phyloP scores from a whole-genome alignment of 1,140 invertebrate genomes.

The Saccostrea echinata region DNA sequence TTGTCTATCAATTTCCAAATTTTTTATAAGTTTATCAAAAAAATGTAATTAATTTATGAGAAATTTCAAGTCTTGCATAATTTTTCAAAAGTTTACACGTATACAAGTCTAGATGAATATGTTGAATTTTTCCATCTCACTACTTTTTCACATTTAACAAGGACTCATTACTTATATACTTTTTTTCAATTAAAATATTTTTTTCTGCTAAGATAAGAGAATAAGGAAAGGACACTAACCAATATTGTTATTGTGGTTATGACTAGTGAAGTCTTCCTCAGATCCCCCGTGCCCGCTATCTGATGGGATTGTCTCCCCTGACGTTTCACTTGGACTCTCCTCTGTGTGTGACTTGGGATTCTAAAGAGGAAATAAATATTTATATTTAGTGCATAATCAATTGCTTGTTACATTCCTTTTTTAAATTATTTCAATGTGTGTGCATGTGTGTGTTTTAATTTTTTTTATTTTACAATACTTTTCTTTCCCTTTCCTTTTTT shows the following conservation, averaged over 20 bases:
- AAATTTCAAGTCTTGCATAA: too few species aligned
- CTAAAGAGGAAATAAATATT: not conserved
- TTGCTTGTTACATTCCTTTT: too few species aligned
- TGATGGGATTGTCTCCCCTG: constrained; percentile 51
- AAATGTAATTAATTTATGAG: too few species aligned
- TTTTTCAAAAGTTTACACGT: too few species aligned
- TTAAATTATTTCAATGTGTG: too few species aligned
- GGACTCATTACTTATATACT: not conserved
- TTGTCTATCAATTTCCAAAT: too few species aligned
- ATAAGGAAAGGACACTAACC: not conserved
- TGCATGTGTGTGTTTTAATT: too few species aligned
- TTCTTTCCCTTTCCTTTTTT: too few species aligned
- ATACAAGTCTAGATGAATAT: too few species aligned
- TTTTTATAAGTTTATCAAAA: too few species aligned
- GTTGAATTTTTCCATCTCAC: not conserved
- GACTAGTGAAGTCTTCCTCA: constrained; percentile 54
- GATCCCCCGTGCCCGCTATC: constrained; percentile 48
- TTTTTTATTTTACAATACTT: too few species aligned
- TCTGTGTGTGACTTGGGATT: constrained; percentile 23
- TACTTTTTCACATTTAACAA: not conserved
- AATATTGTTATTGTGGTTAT: constrained; percentile 36
- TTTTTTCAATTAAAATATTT: not conserved
- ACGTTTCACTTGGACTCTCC: constrained; percentile 50
- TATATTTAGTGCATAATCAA: too few species aligned
- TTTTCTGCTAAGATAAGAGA: not conserved